These are phyloP conservation scores for Acanthurus tractus DNA, from an alignment of 2,797 vertebrate genomes.

Conservation along the genomic window DNA sequence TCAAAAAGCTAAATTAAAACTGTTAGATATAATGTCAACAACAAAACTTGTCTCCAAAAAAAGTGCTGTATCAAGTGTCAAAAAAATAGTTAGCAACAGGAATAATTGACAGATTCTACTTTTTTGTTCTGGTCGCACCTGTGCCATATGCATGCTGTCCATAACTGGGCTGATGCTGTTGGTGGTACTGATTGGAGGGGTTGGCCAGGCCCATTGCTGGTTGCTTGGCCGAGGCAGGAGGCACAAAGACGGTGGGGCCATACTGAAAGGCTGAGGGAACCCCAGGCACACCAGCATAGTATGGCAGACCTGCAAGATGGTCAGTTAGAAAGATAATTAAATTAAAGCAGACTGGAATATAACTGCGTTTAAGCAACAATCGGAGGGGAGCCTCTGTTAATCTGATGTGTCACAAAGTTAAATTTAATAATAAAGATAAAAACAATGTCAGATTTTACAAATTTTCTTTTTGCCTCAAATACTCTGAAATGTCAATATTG, in stretches of 20 bases:
- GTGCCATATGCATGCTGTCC: constrained; percentile 92
- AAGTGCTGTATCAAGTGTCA: background rate
- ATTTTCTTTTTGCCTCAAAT: too few species aligned
- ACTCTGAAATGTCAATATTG: too few species aligned
- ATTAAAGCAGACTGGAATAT: background rate
- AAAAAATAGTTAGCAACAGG: background rate
- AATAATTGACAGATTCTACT: too few species aligned
- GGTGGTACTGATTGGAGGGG: constrained; percentile 91
- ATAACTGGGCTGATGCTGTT: constrained; percentile 91
- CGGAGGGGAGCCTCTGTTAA: background rate
- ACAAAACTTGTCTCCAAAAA: background rate
- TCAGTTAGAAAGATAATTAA: background rate
- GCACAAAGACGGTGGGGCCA: constrained; percentile 95
- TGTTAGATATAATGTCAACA: background rate
- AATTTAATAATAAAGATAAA: background rate
- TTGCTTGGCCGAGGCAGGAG: constrained; percentile 94
- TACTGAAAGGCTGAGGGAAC: constrained; percentile 97
- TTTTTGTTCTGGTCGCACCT: constrained; percentile 81
- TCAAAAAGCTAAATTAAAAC: background rate
- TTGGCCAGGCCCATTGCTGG: constrained; percentile 90
- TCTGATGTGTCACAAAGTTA: background rate
- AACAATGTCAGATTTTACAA: too few species aligned
- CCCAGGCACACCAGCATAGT: constrained; percentile 92
- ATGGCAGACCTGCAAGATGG: constrained; percentile 87
- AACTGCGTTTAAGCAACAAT: background rate